Conservation (phyloP, 2,797 vertebrate species). For the Phaenicophaeus curvirostris region DNA sequence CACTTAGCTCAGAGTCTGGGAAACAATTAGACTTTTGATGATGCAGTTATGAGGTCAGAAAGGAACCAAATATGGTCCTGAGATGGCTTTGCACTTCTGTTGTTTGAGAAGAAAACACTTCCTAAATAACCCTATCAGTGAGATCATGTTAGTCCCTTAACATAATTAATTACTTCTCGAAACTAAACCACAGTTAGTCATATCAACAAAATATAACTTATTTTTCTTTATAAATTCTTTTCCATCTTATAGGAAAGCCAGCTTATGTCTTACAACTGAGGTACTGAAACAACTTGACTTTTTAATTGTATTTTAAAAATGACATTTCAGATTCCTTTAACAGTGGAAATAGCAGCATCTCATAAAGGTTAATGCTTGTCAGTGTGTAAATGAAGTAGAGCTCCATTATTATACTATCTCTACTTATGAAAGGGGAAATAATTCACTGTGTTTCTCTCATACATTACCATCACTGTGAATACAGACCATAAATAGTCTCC, state of each 20-base stretch:
- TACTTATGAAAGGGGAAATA: conserved; percentile 29
- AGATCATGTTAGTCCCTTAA: background rate
- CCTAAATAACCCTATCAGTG: background rate
- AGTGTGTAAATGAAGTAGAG: background rate
- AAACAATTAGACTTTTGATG: background rate
- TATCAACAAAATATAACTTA: background rate
- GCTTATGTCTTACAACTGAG: background rate
- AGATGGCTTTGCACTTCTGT: background rate
- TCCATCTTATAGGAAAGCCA: background rate
- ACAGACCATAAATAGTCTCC: conserved; percentile 48
- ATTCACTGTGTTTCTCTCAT: conserved; percentile 26
- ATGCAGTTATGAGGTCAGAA: background rate
- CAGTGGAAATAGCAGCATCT: background rate
- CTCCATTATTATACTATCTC: background rate
- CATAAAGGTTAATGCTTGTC: background rate
- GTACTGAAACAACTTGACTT: background rate
- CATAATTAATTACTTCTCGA: background rate
- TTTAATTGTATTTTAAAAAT: background rate
- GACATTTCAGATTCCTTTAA: background rate
- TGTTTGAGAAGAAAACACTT: background rate
- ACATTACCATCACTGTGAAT: conserved; percentile 9
- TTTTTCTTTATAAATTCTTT: background rate
- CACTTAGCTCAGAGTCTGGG: background rate
- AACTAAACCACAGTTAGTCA: background rate
- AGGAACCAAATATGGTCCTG: background rate